Evolutionary conservation across 2,797 vertebrate species (phyloP).

Genomic region (Notoglanidium macrostoma): DNA sequence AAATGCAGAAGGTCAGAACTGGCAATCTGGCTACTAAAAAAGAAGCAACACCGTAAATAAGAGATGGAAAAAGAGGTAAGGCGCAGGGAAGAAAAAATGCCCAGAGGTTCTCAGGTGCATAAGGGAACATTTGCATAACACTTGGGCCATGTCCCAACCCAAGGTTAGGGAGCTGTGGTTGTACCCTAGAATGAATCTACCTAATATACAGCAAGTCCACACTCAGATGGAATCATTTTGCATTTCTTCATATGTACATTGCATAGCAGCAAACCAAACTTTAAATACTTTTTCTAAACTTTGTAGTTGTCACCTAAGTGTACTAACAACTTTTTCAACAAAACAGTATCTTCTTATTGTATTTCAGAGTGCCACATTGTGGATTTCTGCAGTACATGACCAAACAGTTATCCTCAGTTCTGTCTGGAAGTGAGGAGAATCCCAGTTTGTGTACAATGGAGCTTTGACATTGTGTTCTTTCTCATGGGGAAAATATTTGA

Average conservation of each 20-base stretch:
- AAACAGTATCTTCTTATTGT: background rate
- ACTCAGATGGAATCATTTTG: background rate
- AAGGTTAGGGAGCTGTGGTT: background rate
- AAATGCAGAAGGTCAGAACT: background rate
- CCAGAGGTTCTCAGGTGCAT: slow-evolving; percentile 3
- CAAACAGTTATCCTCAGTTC: background rate
- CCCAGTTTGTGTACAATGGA: background rate
- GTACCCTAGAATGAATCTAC: background rate
- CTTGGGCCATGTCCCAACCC: background rate
- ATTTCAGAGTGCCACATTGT: background rate
- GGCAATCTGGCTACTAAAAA: background rate
- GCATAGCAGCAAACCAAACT: background rate
- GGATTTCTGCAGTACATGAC: background rate
- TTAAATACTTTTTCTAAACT: background rate
- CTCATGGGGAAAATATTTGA: background rate
- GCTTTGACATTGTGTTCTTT: background rate
- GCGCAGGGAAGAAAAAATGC: background rate
- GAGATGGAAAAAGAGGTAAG: background rate
- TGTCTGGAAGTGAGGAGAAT: background rate
- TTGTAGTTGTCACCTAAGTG: background rate
- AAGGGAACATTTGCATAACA: background rate
- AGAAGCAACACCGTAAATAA: background rate
- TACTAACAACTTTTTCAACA: background rate
- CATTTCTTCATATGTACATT: background rate
- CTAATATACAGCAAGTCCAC: background rate